phyloP scores from a whole-genome alignment of 1,140 invertebrate genomes.

The Protaetia brevitarsis region DNA sequence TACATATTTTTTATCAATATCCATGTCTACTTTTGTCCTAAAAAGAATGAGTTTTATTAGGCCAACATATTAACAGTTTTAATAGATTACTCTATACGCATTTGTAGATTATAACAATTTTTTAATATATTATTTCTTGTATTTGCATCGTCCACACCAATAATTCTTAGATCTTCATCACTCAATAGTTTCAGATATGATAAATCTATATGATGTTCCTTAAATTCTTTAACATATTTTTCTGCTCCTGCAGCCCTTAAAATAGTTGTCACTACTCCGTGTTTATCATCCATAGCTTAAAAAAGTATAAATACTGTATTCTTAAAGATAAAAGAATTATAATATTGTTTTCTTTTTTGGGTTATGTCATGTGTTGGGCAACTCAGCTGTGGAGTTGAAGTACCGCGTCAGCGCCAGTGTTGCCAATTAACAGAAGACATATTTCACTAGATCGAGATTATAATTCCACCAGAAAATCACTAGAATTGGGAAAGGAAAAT shows the following conservation, averaged over 20 bases:
- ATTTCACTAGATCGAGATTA: too few species aligned
- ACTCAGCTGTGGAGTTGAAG: too few species aligned
- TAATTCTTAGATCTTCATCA: slow-evolving; percentile 28
- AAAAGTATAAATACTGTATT: too few species aligned
- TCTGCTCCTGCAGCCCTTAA: slow-evolving; percentile 27
- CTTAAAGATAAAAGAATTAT: too few species aligned
- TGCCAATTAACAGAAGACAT: too few species aligned
- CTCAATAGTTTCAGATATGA: slow-evolving; percentile 24
- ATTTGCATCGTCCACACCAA: slow-evolving; percentile 24
- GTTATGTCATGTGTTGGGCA: too few species aligned
- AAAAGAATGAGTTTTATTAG: neutral
- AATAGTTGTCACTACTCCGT: slow-evolving; percentile 29
- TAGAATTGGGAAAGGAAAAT: too few species aligned
- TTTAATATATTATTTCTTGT: slow-evolving; percentile 20
- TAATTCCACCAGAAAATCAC: too few species aligned
- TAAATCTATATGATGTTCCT: slow-evolving; percentile 22
- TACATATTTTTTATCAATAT: neutral
- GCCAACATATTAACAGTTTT: neutral
- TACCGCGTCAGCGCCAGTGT: too few species aligned
- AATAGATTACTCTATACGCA: neutral
- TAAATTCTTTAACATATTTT: slow-evolving; percentile 26
- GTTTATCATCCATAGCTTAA: slow-evolving; percentile 17
- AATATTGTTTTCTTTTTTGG: too few species aligned
- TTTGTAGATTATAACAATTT: slow-evolving; percentile 13
- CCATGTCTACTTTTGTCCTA: neutral